Evolutionary conservation across 2,797 vertebrate species (phyloP), one percentile per base, ranked within the genome.

Genomic region (Lophius americanus): DNA sequence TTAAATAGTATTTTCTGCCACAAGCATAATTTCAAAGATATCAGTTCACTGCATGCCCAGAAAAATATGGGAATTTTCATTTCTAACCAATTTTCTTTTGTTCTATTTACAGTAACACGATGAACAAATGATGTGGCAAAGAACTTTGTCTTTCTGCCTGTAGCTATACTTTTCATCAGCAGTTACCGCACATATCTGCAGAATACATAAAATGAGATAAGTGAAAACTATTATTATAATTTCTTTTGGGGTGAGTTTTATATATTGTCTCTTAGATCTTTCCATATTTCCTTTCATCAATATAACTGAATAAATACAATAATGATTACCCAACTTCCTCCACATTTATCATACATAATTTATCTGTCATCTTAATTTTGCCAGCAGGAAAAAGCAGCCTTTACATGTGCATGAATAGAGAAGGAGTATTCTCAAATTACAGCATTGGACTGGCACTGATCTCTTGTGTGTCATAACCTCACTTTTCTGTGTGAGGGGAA

Each of bases 381-480:
- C 48, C 71, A 64, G 36, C 38, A 64, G 74, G 54, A 78, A 61
- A 79, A 71, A 81, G 57, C 56, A 52, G 71, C 9, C 56, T 79
- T 59, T 70, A 43, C 76, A 78, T 65, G 54, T 64, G 51, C 59
- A 14, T 57, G 60, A 61, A 35, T 12, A 3, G 36, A 70, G 64
- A 70, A 75, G 64, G 76, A 70, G 73, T 72, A 78, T 68, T 67
- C 75, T 83, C 39, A 75, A 55, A 76, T 84, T 73, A 83, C 43
- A 2, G 54, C 68, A 58, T 39, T 80, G 67, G 68, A 83, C 78
- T 84, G 85, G 86, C 84, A 87, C 64, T 38, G 71, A 59, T 69
- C 73, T 80, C 75, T 46, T 43, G 68, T 81, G 83, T 88, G 85
- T 86, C 84, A 84, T 75, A 84, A 85, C 85, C 85, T 82, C 76